Percentiles rank a stretch among this genome's conserved stretches.
phyloP scores from a whole-genome alignment of 2,797 vertebrate species.

The Bovichtus diacanthus region DNA sequence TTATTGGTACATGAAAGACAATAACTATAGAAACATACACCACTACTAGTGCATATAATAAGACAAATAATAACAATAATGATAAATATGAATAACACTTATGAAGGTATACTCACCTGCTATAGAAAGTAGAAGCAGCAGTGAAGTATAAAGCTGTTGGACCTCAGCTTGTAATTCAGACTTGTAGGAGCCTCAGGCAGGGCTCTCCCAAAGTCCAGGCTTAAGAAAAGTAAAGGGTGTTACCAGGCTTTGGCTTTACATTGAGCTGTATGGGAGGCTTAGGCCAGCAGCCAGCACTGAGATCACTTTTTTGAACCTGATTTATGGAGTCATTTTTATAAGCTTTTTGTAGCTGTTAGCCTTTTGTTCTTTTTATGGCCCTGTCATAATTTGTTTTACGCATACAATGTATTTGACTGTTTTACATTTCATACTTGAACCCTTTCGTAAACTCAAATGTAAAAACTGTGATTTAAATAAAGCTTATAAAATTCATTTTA shows the following conservation, averaged over 20 bases:
- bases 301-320: conserved; percentile 13
- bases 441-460: conserved; percentile 11
- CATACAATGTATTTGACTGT: background rate
- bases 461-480: conserved; percentile 38
- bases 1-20: background rate
- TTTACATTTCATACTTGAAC: conserved; percentile 16
- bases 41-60: background rate
- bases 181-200: conserved; percentile 44
- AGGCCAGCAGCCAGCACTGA: conserved; percentile 20
- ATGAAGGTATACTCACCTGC: background rate
- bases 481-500: conserved; percentile 41
- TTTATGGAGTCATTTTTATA: conserved; percentile 19
- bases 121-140: conserved; percentile 3
- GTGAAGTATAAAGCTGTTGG: conserved; percentile 22
- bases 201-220: conserved; percentile 39
- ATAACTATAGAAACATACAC: background rate
- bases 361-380: conserved; percentile 24
- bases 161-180: conserved; percentile 45
- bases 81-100: background rate
- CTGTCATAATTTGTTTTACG: conserved; percentile 17
- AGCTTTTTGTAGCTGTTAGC: background rate
- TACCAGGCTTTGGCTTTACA: conserved; percentile 35
- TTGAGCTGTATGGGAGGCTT: conserved; percentile 16
- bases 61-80: background rate
- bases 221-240: conserved; percentile 40